Base-by-base conservation (phyloP, 2,113 vertebrate species). In the Saguinus imperator region DNA sequence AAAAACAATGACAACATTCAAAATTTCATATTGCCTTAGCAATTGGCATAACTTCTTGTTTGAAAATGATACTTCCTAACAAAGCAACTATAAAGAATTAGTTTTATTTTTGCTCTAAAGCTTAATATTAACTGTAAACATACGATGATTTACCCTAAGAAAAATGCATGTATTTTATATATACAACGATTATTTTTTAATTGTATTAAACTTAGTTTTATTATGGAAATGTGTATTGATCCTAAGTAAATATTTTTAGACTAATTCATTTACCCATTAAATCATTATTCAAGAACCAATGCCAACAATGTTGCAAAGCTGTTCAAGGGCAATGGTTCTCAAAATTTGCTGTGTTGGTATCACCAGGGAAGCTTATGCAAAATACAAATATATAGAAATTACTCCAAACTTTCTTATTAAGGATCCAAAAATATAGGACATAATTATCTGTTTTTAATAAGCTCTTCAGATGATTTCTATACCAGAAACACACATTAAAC, bases 81-180 rank as follows among this genome's bases (percentile, higher is more conserved):
- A 93, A 95, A 86, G 40, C 21, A 70, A 80, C 17, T 83, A 40
- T 21, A 82, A 58, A 76, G 13, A 91, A 85, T 96, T 95, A 43
- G 25, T 76, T 93, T 87, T 76, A 83, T 25, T 48, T 61, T 94
- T 43, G 20, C 77, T 93, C 6, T 66, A 82, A 95, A 93, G 77
- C 1, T 87, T 92, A 85, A 66, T 32, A 40, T 23, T 84, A 70
- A 37, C 21, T 82, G 3, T 32, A 45, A 90, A 11, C 35, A 25
- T 25, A 61, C 32, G 3, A 35, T 27, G 23, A 91, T 64, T 94
- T 90, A 83, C 8, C 9, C 13, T 64, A 82, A 86, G 18, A 83
- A 92, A 29, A 52, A 52, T 58, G 18, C 55, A 25, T 55, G 94
- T 52, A 35, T 48, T 96, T 94, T 20, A 96, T 35, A 50, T 40